These are phyloP conservation scores for Anser brachyrhynchus DNA, from an alignment of 2,113 vertebrate species.

Conservation along the genomic window DNA sequence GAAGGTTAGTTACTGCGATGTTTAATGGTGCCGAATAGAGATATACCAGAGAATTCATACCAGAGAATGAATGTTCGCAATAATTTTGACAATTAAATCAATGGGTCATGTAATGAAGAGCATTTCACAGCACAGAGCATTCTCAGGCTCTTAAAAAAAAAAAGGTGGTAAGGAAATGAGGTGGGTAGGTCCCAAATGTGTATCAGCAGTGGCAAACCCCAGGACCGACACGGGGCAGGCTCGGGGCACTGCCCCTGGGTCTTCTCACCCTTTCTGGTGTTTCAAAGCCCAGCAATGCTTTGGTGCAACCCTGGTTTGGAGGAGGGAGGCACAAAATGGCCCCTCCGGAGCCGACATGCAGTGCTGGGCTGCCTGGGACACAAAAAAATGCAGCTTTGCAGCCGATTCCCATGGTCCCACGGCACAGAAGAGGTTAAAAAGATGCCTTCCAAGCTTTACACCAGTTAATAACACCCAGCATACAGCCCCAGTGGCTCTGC, in stretches of 20 bases:
- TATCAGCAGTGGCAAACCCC: neutral
- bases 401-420: fast-evolving
- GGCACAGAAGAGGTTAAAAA: neutral
- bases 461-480: neutral
- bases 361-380: fast-evolving
- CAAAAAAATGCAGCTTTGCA: fast-evolving
- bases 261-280: neutral
- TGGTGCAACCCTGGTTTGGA: neutral
- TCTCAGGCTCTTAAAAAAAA: neutral
- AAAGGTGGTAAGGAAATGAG: neutral
- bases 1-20: neutral
- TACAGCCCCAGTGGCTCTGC: constrained; percentile 30
- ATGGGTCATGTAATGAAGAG: neutral
- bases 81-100: neutral
- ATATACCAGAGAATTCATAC: neutral
- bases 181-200: neutral
- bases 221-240: neutral
- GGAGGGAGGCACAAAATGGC: neutral
- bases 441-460: neutral
- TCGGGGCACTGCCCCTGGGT: neutral
- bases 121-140: neutral
- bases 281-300: neutral
- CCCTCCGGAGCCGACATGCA: fast-evolving
- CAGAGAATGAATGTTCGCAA: neutral
- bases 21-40: neutral